Conservation (phyloP, 2,113 vertebrate genomes). For the Solea solea region DNA sequence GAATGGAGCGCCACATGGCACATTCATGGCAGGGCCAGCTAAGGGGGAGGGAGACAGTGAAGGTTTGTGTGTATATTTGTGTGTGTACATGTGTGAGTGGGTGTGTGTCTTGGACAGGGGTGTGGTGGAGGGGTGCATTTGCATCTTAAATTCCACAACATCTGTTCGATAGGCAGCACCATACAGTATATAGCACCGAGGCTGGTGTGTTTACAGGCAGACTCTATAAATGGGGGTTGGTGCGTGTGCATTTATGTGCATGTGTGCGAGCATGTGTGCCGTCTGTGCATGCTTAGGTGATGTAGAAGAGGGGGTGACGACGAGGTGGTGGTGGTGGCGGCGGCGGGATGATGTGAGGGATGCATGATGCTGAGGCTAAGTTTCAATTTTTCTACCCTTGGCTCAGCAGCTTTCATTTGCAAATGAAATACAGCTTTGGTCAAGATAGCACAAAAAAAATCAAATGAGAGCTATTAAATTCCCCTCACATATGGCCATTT, state of each 20-base stretch:
- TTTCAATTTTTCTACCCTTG: slow-evolving; percentile 43
- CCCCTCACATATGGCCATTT: slow-evolving; percentile 67
- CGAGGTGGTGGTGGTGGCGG: neutral
- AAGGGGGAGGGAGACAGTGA: slow-evolving; percentile 72
- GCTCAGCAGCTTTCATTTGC: slow-evolving; percentile 43
- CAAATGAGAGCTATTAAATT: slow-evolving; percentile 61
- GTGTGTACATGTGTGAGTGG: slow-evolving; percentile 11
- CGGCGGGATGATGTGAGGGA: slow-evolving; percentile 12
- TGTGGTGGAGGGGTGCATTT: slow-evolving; percentile 72
- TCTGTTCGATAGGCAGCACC: slow-evolving; percentile 85
- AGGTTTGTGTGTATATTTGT: slow-evolving; percentile 29
- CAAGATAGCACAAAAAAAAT: slow-evolving; percentile 46
- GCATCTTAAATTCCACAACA: slow-evolving; percentile 92
- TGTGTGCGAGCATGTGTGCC: slow-evolving; percentile 59
- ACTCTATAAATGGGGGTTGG: slow-evolving; percentile 73
- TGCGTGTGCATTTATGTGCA: slow-evolving; percentile 38
- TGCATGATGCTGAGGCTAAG: slow-evolving; percentile 39
- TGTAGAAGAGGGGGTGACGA: slow-evolving; percentile 15
- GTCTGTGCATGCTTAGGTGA: slow-evolving; percentile 66
- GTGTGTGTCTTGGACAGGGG: slow-evolving; percentile 66
- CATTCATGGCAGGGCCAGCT: slow-evolving; percentile 83
- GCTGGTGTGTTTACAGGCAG: slow-evolving; percentile 75
- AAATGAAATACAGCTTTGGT: slow-evolving; percentile 41
- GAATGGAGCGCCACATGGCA: slow-evolving; percentile 85
- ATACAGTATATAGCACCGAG: slow-evolving; percentile 55